Evolutionary conservation across 2,888 invertebrate species (phyloP), one percentile per base, ranked within the genome.

Genomic region (Drosophila anceps): DNA sequence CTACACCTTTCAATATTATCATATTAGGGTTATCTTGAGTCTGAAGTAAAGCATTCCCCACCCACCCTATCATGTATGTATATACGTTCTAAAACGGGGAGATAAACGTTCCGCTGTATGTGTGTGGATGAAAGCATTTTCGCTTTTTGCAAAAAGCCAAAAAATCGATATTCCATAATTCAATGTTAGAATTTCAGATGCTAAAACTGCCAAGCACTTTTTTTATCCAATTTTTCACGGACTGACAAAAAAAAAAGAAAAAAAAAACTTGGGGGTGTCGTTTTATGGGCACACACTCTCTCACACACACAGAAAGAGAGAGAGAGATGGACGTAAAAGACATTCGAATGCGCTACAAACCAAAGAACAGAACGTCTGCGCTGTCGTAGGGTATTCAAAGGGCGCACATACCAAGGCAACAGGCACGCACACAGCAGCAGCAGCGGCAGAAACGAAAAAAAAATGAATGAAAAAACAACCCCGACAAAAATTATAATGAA

Each of bases 91-190:
- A 44, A 24, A 44, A 10, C 15, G 27, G 29, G 48, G 10, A 29
- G 29, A 48, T 29, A 29, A 48, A 48, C 29, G 48, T 48, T 6
- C 10, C n/a, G 6, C 29, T 48, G 48, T n/a, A 10, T 41, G 46
- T 43, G 43, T 48, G 12, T 29, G 27, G 18, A 48, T 48, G 48
- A 53, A 53, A 35, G 51, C 37, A 53, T 50, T 48, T 79, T 35
- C 15, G 35, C 31, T 50, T 86, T 84, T 84, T 61, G 82, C 82
- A 76, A 80, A 81, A 68, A 65, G 12, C 69, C 60, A 69, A 84
- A 85, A 84, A 87, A 87, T 87, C 86, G 83, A 87, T 87, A 84
- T 86, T 88, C 85, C 83, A 87, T 89, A 88, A 84, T 84, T 84
- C 87, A 87, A 83, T 86, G 84, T 74, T 75, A 81, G 84, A 85